Evolutionary conservation across 64 coral and sea anemone genomes (phyloP).

Genomic region (Astreopora myriophthalma): DNA sequence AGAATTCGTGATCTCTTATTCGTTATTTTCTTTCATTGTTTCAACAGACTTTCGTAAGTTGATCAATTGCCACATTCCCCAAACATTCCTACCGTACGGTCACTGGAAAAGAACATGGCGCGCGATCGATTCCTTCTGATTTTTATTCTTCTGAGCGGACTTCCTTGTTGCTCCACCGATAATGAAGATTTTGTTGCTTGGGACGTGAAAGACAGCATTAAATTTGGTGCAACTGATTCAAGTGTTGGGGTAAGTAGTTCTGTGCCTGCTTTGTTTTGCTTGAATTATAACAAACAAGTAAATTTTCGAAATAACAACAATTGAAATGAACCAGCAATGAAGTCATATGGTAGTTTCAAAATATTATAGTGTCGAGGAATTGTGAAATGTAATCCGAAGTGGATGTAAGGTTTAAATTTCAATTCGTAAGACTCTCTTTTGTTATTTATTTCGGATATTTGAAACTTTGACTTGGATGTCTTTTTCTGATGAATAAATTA

Average conservation of each 20-base stretch:
- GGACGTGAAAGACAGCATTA: conserved; percentile 11
- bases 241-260: conserved; percentile 44
- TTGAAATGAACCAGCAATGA: too few relatives aligned
- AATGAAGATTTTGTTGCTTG: conserved; percentile 41
- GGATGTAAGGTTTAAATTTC: not conserved
- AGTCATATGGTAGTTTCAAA: too few relatives aligned
- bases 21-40: not conserved
- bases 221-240: conserved; percentile 68
- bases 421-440: not conserved
- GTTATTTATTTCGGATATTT: not conserved
- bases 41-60: not conserved
- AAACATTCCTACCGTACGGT: not conserved
- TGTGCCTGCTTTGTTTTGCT: not conserved
- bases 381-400: not conserved
- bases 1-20: not conserved
- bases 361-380: too few relatives aligned
- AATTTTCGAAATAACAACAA: not conserved
- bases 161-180: conserved; percentile 34
- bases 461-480: too few relatives aligned
- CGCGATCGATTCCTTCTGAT: not conserved
- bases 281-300: not conserved
- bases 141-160: conserved; percentile 35
- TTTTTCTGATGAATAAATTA: too few relatives aligned
- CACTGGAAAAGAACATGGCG: conserved; percentile 41
- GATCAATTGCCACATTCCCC: conserved; percentile 15